Evolutionary conservation across 2,113 vertebrate species (phyloP).

Genomic region (Aphyosemion australe): DNA sequence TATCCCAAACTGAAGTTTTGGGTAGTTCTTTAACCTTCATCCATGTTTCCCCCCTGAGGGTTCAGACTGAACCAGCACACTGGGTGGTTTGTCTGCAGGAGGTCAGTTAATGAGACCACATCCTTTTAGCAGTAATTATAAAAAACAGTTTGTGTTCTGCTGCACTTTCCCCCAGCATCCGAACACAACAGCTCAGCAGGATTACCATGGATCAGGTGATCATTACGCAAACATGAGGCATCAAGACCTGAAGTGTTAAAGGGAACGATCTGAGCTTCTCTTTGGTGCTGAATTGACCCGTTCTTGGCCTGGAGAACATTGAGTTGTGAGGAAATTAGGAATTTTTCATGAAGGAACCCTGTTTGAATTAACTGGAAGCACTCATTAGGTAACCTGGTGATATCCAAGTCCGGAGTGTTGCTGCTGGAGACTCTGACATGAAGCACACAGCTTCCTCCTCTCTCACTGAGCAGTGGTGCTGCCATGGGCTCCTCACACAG

Average conservation of each 20-base stretch:
- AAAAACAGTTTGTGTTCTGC: conserved; percentile 22
- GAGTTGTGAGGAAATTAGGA: no score
- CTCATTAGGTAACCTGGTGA: no score
- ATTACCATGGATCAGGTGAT: neutral
- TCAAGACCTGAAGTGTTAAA: no score
- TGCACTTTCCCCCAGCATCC: neutral
- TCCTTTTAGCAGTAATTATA: conserved; percentile 39
- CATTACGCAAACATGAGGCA: neutral
- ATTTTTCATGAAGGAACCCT: no score
- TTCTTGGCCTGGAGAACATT: no score
- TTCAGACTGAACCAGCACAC: conserved; percentile 17
- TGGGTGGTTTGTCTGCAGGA: conserved; percentile 51
- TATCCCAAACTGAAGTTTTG: neutral
- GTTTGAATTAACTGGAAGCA: no score
- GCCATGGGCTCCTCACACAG: no score
- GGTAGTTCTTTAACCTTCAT: neutral
- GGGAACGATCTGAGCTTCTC: neutral
- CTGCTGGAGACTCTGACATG: no score
- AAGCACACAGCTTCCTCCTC: no score
- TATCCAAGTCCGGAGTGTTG: no score
- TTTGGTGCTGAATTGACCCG: no score
- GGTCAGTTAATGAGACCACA: conserved; percentile 45
- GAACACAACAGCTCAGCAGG: neutral
- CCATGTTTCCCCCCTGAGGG: neutral
- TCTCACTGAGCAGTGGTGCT: no score